These are phyloP conservation scores for Oscheius onirici DNA, from an alignment of 2,888 invertebrate species.

Conservation along the genomic window DNA sequence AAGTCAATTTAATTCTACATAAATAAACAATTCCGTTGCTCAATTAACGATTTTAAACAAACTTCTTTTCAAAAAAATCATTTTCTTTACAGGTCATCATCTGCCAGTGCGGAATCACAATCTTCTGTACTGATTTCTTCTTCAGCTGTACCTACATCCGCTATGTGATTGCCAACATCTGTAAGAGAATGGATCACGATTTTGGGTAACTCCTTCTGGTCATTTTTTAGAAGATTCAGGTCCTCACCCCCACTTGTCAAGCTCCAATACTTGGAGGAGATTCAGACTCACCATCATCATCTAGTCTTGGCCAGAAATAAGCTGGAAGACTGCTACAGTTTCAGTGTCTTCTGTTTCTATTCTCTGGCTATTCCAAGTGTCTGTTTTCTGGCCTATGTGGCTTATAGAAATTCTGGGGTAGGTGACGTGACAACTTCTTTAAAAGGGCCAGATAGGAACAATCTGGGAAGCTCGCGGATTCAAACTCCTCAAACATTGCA, in stretches of 20 bases:
- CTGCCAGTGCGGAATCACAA: conserved; percentile 1
- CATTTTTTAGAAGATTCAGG: neutral
- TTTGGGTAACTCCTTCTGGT: neutral
- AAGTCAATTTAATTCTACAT: too few species aligned
- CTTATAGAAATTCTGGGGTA: conserved; percentile 21
- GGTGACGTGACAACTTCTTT: too few species aligned
- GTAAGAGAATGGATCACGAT: neutral
- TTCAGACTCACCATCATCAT: conserved; percentile 15
- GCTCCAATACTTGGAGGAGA: conserved; percentile 9
- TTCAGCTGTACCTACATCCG: neutral
- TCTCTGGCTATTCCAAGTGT: conserved; percentile 4
- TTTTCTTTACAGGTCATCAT: neutral
- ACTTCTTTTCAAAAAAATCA: too few species aligned
- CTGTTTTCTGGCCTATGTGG: conserved; percentile 13
- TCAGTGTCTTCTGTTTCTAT: conserved; percentile 14
- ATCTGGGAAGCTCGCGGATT: too few species aligned
- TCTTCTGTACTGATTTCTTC: neutral
- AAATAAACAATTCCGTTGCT: too few species aligned
- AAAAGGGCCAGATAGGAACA: too few species aligned
- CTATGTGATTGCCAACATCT: neutral
- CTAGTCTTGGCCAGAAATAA: neutral
- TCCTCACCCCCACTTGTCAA: neutral
- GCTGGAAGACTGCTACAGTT: conserved; percentile 9
- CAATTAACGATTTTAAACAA: too few species aligned
- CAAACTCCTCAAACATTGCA: too few species aligned